Conservation (phyloP, 2,113 vertebrate species). For the Saguinus midas region DNA sequence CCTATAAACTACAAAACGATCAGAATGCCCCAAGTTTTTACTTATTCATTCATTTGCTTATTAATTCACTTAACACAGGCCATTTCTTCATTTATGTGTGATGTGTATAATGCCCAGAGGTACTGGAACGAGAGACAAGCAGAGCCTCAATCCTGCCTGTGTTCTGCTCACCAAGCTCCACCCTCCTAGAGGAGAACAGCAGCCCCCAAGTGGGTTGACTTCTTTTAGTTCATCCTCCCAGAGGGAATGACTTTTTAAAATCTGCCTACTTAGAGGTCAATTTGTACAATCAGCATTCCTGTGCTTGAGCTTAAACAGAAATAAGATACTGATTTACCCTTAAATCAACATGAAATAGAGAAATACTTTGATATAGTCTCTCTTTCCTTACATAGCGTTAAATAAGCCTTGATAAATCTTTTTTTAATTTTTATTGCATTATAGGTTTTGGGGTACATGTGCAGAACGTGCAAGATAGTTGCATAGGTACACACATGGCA, state of each 20-base stretch:
- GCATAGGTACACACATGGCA: too few species aligned
- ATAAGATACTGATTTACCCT: neutral
- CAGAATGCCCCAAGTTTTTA: neutral
- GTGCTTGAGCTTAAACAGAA: neutral
- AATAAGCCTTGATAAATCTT: neutral
- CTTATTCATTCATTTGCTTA: neutral
- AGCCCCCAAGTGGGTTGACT: neutral
- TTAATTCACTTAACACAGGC: neutral
- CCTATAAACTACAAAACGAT: constrained; percentile 11
- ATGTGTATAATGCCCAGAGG: neutral
- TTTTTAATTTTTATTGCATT: too few species aligned
- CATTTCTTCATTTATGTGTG: neutral
- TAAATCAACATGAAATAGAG: neutral
- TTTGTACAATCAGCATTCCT: neutral
- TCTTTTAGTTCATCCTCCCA: neutral
- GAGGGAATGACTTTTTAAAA: neutral
- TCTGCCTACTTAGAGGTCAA: neutral
- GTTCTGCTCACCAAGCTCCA: neutral
- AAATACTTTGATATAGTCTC: neutral
- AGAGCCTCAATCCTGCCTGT: neutral
- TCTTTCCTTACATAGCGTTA: neutral
- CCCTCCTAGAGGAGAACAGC: neutral
- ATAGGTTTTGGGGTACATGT: too few species aligned
- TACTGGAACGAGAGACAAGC: neutral
- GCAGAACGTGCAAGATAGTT: too few species aligned